Base-by-base conservation (phyloP, 2,888 invertebrate species). In the Plagodis pulveraria region DNA sequence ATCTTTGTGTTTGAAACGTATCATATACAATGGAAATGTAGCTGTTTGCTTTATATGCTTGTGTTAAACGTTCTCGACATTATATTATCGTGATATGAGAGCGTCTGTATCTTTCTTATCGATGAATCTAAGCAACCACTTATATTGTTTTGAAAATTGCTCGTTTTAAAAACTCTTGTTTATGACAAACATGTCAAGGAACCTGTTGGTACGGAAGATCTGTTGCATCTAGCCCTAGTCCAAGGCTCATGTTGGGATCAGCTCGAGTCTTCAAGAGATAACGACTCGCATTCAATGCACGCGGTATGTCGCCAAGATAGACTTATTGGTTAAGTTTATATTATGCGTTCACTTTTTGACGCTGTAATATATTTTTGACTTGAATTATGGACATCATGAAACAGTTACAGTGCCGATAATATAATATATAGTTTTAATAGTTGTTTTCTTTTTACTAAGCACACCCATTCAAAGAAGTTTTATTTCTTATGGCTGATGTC, bases 221-320 rank as follows among this genome's bases (percentile, higher is more conserved):
- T 89, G 89, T 89, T 88, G 85, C 84, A 60, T 80, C 80, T 90
- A 91, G 90, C 90, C 67, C 58, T 53, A 65, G 73, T 84, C 89
- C 91, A 89, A 87, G 67, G 72, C 73, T 79, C 74, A 73, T 80
- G 80, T 77, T 56, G 68, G 81, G 77, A 86, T 86, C 81, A 78
- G 71, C 74, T 73, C 76, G 64, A 71, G 76, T 76, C 79, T 80
- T 80, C 78, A 22, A 22, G 22, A 83, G 83, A 84, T 87, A 87
- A 84, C 84, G 76, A 78, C 72, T 66, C 63, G 66, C 65, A 66
- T 66, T 72, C 55, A 46, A 33, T 66, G 69, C 65, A 65, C 67
- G 62, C 64, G 68, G 72, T 69, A 69, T 61, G 58, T 59, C 71
- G 72, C 74, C 73, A 74, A 78, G 74, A 78, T 74, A 77, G 66